Base-by-base conservation (phyloP, 2,113 vertebrate genomes). In the Anseranas semipalmata region DNA sequence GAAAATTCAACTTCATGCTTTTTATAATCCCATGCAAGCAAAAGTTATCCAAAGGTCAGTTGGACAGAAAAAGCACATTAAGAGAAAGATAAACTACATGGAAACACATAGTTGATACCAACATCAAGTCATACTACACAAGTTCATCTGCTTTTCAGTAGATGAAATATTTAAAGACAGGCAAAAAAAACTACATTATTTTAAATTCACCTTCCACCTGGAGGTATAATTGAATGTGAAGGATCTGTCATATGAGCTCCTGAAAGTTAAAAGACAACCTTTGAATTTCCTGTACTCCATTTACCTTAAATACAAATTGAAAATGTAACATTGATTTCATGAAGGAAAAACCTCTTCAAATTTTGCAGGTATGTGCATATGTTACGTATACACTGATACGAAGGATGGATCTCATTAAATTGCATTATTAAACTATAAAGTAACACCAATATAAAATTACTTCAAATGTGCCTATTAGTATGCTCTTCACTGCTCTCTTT, bases 161-260 rank as follows among this genome's bases (percentile, higher is more conserved):
- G 21, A 37, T 39, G 15, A 65, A 62, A 52, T 41, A 52, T 4
- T 52, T 41, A 21, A n/a, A 78, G 35, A 63, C n/a, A 22, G 24
- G 13, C 46, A 41, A 35, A 95, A 53, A 65, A 55, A 53, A 37
- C 2, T 5, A 5, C 10, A 78, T 55, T 60, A 71, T 88, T 87
- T 92, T 68, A 60, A 88, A 89, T 75, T 97, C 93, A 98, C 98
- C 98, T 98, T 98, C 94, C 96, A 84, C 73, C n/a, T 35, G 96
- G 89, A 80, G 97, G 97, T 67, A 91, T 41, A 80, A 97, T 1
- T 65, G 97, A 89, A 56, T 95, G 95, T 30, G 97, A 95, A 60
- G 96, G 50, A 53, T 98, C 97, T 85, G 93, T 87, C 77, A 58
- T 22, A 43, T 87, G 94, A 85, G 93, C 89, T 96, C 96, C 98